These are phyloP conservation scores for Macrophya alboannulata DNA, from an alignment of 2,888 invertebrate genomes.

Conservation along the genomic window DNA sequence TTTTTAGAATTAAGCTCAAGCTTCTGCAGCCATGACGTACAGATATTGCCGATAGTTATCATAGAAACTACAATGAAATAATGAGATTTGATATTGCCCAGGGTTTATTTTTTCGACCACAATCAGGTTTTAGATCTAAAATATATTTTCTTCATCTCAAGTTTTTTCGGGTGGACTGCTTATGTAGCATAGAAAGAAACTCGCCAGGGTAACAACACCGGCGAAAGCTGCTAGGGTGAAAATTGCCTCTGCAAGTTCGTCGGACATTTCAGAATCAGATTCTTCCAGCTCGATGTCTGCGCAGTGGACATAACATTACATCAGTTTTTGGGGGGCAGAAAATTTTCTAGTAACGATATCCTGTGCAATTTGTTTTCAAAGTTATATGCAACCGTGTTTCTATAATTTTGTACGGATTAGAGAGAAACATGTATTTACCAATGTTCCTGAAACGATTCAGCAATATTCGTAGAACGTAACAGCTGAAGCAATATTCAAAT, in stretches of 20 bases:
- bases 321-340: neutral
- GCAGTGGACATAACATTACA: neutral
- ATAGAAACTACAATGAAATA: neutral
- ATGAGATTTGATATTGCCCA: neutral
- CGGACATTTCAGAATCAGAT: conserved; percentile 10
- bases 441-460: neutral
- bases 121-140: neutral
- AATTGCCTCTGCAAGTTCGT: conserved; percentile 70
- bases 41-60: neutral
- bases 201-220: conserved; percentile 70
- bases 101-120: neutral
- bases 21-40: neutral
- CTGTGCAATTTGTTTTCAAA: neutral
- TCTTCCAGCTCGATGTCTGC: neutral
- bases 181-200: conserved; percentile 70
- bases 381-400: neutral
- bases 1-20: neutral
- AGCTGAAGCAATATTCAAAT: neutral
- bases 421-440: neutral
- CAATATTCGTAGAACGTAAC: no score
- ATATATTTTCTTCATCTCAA: neutral
- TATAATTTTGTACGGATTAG: neutral
- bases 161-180: conserved; percentile 67
- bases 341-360: neutral
- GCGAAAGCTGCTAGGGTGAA: conserved; percentile 71